A percentile compares a stretch with the other conserved stretches of the same genome.
These are phyloP conservation scores for Acrossocheilus wenchowensis DNA, from an alignment of 2,797 vertebrate species.

Conservation along the genomic window DNA sequence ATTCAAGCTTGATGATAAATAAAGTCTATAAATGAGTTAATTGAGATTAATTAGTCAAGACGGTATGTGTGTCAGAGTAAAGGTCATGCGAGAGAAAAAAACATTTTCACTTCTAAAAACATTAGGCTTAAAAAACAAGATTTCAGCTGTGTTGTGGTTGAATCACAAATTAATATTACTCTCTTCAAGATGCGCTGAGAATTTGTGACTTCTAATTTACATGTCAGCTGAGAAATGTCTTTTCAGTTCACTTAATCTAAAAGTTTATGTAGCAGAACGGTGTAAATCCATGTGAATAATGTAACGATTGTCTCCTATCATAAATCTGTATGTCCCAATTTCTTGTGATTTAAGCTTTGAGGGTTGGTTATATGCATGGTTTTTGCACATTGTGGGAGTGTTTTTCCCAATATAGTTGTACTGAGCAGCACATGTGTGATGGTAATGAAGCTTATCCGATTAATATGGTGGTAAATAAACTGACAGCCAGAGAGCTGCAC, in stretches of 20 bases:
- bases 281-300: slow-evolving; percentile 6
- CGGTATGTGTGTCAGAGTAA: slow-evolving; percentile 10
- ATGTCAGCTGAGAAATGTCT: slow-evolving; percentile 18
- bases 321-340: neutral
- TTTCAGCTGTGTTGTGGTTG: neutral
- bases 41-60: slow-evolving; percentile 12
- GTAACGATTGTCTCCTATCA: neutral
- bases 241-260: slow-evolving; percentile 5
- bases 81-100: slow-evolving; percentile 28
- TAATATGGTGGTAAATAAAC: slow-evolving; percentile 18
- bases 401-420: neutral
- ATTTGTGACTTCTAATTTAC: neutral
- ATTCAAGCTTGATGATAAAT: slow-evolving; percentile 14
- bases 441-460: slow-evolving; percentile 15
- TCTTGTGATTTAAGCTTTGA: neutral
- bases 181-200: neutral
- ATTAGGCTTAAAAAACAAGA: neutral
- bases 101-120: neutral
- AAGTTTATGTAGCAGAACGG: neutral
- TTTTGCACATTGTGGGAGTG: neutral
- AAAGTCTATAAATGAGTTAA: neutral
- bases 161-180: slow-evolving; percentile 4
- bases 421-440: neutral
- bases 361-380: neutral
- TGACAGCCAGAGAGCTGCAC: neutral